phyloP scores from a whole-genome alignment of 2,797 vertebrate species.

The Tadarida brasiliensis region DNA sequence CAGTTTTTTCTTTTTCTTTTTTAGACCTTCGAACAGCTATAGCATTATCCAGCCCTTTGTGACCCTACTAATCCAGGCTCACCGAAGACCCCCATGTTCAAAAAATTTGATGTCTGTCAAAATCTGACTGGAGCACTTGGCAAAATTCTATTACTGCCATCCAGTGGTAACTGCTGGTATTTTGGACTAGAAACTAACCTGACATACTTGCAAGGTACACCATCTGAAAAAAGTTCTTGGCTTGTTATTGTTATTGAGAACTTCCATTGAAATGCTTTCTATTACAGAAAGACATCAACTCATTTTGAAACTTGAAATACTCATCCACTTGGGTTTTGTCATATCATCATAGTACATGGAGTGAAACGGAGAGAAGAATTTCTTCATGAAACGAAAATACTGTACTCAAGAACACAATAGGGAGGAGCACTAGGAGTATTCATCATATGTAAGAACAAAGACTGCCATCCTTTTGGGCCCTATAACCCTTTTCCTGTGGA shows the following conservation, averaged over 20 bases:
- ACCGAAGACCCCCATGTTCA: not conserved
- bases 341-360: not conserved
- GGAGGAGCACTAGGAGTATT: not conserved
- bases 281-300: not conserved
- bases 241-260: not conserved
- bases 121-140: not conserved
- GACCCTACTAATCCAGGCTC: accelerated
- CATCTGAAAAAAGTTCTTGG: not conserved
- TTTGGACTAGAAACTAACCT: not conserved
- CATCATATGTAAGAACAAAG: not conserved
- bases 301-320: not conserved
- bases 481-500: not conserved
- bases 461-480: not conserved
- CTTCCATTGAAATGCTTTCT: not conserved
- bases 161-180: not conserved
- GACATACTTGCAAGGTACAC: not conserved
- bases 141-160: not conserved
- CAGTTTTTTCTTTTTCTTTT: not conserved
- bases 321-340: not conserved
- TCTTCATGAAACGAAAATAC: not conserved
- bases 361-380: not conserved
- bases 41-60: not conserved
- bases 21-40: not conserved
- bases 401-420: not conserved
- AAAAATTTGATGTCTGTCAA: not conserved